These are phyloP conservation scores for Aphodius granarius DNA, from an alignment of 2,888 invertebrate genomes.

Conservation along the genomic window DNA sequence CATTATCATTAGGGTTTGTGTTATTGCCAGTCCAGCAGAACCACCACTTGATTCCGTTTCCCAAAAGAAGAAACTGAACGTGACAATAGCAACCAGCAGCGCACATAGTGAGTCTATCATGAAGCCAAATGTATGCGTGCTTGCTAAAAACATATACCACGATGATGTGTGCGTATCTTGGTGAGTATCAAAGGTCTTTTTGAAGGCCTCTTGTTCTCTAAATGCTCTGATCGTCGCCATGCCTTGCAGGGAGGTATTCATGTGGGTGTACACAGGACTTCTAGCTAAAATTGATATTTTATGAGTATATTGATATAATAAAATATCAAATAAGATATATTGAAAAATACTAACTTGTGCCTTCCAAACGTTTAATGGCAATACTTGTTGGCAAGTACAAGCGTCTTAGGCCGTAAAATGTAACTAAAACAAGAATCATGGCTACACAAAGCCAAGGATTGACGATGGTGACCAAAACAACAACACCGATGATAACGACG, in stretches of 20 bases:
- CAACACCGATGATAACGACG: slow-evolving; percentile 67
- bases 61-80: slow-evolving; percentile 63
- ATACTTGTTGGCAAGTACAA: slow-evolving; percentile 76
- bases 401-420: slow-evolving; percentile 67
- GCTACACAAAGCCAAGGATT: slow-evolving; percentile 72
- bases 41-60: slow-evolving; percentile 44
- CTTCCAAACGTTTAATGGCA: slow-evolving; percentile 34
- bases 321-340: too few relatives aligned
- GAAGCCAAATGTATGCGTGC: slow-evolving; percentile 69
- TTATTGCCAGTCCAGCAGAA: slow-evolving; percentile 51
- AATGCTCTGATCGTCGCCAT: slow-evolving; percentile 73
- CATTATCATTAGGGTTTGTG: slow-evolving; percentile 48
- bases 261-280: slow-evolving; percentile 74
- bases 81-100: slow-evolving; percentile 66
- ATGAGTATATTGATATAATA: too few relatives aligned
- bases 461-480: slow-evolving; percentile 70
- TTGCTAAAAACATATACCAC: slow-evolving; percentile 70
- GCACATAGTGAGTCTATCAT: slow-evolving; percentile 72
- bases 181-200: slow-evolving; percentile 60
- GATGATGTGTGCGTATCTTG: slow-evolving; percentile 69
- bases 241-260: slow-evolving; percentile 73
- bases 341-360: slow-evolving; percentile 32
- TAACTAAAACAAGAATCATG: slow-evolving; percentile 62
- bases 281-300: too few relatives aligned
- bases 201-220: slow-evolving; percentile 61